These are phyloP conservation scores for Platichthys flesus DNA, from an alignment of 2,113 vertebrate species.

Conservation along the genomic window DNA sequence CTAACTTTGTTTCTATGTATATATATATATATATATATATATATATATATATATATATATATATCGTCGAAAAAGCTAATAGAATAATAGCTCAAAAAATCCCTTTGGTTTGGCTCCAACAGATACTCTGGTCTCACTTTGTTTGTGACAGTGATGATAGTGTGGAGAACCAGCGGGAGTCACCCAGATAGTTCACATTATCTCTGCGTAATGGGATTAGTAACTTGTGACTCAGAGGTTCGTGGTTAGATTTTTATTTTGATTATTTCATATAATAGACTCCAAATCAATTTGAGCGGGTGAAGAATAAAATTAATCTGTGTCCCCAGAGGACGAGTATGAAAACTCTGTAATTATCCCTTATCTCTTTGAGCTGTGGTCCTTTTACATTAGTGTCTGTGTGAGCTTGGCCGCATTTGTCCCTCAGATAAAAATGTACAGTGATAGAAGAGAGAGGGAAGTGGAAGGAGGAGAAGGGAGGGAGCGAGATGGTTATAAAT, in stretches of 20 bases:
- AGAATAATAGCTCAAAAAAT: no score
- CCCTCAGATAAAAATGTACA: background rate
- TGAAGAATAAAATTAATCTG: slow-evolving; percentile 11
- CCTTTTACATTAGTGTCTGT: background rate
- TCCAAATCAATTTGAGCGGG: slow-evolving; percentile 26
- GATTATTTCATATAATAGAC: slow-evolving; percentile 25
- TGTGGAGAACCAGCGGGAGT: background rate
- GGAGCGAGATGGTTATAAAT: slow-evolving; percentile 22
- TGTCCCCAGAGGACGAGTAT: slow-evolving; percentile 17
- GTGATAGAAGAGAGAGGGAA: background rate
- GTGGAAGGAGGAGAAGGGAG: no score
- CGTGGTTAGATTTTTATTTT: slow-evolving; percentile 22
- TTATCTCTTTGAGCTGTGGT: slow-evolving; percentile 37
- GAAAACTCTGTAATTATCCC: slow-evolving; percentile 41
- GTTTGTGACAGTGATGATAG: background rate
- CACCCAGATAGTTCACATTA: background rate
- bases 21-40: no score
- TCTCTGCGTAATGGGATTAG: slow-evolving; percentile 18
- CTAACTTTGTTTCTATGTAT: no score
- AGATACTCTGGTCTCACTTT: background rate
- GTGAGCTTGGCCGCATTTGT: no score
- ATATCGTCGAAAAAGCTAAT: no score
- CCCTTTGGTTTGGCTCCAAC: background rate
- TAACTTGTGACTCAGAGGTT: slow-evolving; percentile 3
- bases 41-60: no score